A percentile compares a stretch with the other conserved stretches of the same genome.
Conservation (phyloP, 2,888 invertebrate genomes). For the Hirtodrosophila histrioides region DNA sequence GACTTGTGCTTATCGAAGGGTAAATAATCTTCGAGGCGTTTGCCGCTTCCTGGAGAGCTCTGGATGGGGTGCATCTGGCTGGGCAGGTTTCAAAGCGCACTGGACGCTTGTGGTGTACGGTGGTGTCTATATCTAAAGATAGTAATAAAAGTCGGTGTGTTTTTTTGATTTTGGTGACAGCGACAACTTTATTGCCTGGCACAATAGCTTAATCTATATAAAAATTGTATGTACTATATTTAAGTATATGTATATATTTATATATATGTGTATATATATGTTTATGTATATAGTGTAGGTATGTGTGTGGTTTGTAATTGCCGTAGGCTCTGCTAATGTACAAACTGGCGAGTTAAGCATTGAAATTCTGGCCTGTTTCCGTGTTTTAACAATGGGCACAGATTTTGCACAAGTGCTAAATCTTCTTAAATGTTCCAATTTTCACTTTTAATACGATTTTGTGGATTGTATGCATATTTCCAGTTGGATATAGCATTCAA, state of each 20-base stretch:
- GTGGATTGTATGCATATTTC: too few relatives aligned
- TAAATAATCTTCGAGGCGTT: slow-evolving; percentile 24
- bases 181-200: slow-evolving; percentile 67
- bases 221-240: slow-evolving; percentile 56
- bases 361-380: slow-evolving; percentile 6
- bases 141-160: too few relatives aligned
- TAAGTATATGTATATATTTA: slow-evolving; percentile 23
- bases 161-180: slow-evolving; percentile 37
- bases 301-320: slow-evolving; percentile 13
- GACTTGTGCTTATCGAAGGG: slow-evolving; percentile 42
- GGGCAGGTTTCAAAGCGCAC: slow-evolving; percentile 33
- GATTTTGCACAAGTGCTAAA: too few relatives aligned
- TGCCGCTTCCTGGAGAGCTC: slow-evolving; percentile 11
- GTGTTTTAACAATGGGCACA: too few relatives aligned
- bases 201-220: slow-evolving; percentile 66
- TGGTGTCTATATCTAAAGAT: slow-evolving; percentile 12
- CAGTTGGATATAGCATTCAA: too few relatives aligned
- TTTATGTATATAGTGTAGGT: slow-evolving; percentile 13
- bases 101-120: slow-evolving; percentile 39
- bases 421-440: too few relatives aligned
- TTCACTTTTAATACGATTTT: too few relatives aligned
- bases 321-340: slow-evolving; percentile 39
- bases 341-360: slow-evolving; percentile 52
- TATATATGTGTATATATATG: not conserved
- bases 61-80: slow-evolving; percentile 9